Base-by-base conservation (phyloP, 2,113 vertebrate genomes). In the Tenrec ecaudatus region DNA sequence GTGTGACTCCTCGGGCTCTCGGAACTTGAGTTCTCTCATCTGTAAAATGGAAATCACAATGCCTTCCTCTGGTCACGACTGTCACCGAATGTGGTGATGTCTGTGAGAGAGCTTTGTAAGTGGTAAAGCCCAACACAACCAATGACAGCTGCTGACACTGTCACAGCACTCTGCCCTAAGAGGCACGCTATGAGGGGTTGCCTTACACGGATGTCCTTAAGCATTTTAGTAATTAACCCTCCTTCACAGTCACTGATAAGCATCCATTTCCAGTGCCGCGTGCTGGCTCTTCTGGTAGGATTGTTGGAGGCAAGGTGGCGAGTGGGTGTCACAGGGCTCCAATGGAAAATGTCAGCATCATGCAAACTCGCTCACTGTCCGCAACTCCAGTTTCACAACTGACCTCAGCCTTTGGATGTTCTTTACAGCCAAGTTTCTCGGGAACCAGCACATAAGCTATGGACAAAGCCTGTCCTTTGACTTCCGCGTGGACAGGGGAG, bases 361-460 rank as follows among this genome's bases (percentile, higher is more conserved):
- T 53, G 57, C 53, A 82, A 0, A 47, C 57, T 33, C 82, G 62
- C 20, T 38, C 10, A 25, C 23, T 66, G 2, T 75, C 91, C 86
- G 23, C 25, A 36, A 82, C 36, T 57, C 31, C 58, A 25, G 38
- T 31, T 69, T 64, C 62, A 58, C 64, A 20, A 78, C 43, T 87
- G 76, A 95, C 62, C 86, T 81, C 33, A 53, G 4, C 62, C 86
- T 91, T 79, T 83, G 60, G 47, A 40, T 31, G 80, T 76, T 95
- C 88, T 92, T 90, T 57, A 6, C 87, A 99, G 99, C 89, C 8
- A 97, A 96, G 75, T 99, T 98, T 96, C 98, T 99, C 0, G 98
- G 99, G 25, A 98, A 99, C 87, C 98, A 99, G 96, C 97, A 98
- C 68, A 96, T 99, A 95, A 99, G 99, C 97, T 99, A 99, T 0